Evolutionary conservation across 2,113 vertebrate genomes (phyloP), one percentile per base, ranked within the genome.

Genomic region (Cavia aperea): DNA sequence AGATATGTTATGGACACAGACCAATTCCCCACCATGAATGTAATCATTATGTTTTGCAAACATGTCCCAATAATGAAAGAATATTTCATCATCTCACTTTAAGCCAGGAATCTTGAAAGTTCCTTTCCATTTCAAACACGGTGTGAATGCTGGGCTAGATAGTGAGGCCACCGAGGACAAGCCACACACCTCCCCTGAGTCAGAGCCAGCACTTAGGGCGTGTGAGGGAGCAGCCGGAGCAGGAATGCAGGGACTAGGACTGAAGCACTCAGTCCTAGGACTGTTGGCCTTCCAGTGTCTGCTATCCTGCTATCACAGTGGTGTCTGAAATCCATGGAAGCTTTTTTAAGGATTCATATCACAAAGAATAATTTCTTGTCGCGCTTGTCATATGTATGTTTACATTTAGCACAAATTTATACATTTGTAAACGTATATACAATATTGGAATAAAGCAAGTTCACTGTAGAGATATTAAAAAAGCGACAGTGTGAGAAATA

Each of bases 71-170:
- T 51, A 51, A 78, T 31, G 51, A 49, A 51, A 31, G 46, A 60
- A 4, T 75, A 39, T 94, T 89, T 87, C 81, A 43, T 93, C 82
- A 68, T 49, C 6, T 43, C 72, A 12, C 39, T 63, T 58, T 14
- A 70, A 87, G 63, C 81, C 72, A 31, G 2, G 3, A 68, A 56
- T 49, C 92, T 90, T 46, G 63, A 46, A 83, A 79, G 49, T 88
- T 36, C 66, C 73, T 95, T 92, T 77, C 33, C 13, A 2, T 92
- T 31, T 65, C 14, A 39, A 89, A 81, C 72, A 10, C 7, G 19
- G 29, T 36, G 49, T 26, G 31, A 62, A 23, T 51, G 79, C 62
- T 62, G 19, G 88, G 54, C 21, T 31, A 91, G 93, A 94, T 60
- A 81, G 43, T 4, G 24, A 87, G 65, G 33, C 77, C 51, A 0